Evolutionary conservation across 1,140 invertebrate genomes (phyloP).

Genomic region (Danaus melanippus): DNA sequence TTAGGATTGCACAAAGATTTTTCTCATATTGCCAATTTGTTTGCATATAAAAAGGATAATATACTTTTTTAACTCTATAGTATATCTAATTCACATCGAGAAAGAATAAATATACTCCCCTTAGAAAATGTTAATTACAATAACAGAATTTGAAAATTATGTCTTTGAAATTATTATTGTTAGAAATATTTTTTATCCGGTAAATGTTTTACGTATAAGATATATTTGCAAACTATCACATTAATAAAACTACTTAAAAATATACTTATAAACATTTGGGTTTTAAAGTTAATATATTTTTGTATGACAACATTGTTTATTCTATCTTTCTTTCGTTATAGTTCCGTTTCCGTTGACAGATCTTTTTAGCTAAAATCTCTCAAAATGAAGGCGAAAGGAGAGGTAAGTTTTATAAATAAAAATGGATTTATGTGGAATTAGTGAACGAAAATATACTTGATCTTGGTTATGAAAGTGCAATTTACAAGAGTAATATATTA

Average conservation of each 20-base stretch:
- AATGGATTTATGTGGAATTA: slow-evolving; percentile 1
- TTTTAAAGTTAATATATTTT: slow-evolving; percentile 11
- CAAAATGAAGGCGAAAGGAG: slow-evolving; percentile 69
- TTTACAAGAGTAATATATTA: no score
- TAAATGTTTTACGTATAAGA: no score
- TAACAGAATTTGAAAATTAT: no score
- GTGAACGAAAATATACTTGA: background rate
- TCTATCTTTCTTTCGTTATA: slow-evolving; percentile 43
- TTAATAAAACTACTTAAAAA: slow-evolving; percentile 2
- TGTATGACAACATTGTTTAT: slow-evolving; percentile 19
- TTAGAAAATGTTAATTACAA: no score
- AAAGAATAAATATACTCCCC: no score
- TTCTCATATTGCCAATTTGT: no score
- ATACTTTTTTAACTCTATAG: no score
- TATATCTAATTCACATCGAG: no score
- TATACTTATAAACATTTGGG: slow-evolving; percentile 6
- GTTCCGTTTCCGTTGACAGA: slow-evolving; percentile 59
- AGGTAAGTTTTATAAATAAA: slow-evolving; percentile 40
- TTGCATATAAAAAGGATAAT: no score
- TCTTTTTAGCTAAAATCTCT: slow-evolving; percentile 43
- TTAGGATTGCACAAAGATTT: no score
- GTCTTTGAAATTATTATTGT: slow-evolving; percentile 1
- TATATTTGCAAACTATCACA: background rate
- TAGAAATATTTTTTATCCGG: background rate
- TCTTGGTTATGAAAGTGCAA: background rate